Base-by-base conservation (phyloP, 1,140 invertebrate genomes). In the Eriosoma lanigerum region DNA sequence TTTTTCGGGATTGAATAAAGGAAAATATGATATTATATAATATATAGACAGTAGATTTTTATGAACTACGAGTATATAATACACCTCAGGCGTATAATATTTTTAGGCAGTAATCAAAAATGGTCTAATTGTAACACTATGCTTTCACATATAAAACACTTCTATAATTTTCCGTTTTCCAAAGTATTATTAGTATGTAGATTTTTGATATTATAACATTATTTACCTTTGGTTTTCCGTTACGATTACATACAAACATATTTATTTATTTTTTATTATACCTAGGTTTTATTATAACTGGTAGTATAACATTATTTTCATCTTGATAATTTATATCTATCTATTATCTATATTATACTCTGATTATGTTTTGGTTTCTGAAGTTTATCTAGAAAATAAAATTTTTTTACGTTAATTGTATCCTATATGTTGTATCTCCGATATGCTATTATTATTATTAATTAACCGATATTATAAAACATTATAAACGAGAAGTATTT, bases 1-100 rank as follows among this genome's bases (percentile, higher is more conserved):
- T 75, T 75, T 75, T 26, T 17, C 29, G 15, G 54, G n/a, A 75
- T 75, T 58, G 52, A 52, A 75, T 75, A 38, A 52, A 52, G 21
- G 26, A 52, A 15, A 46, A 29, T 26, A 48, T 50, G n/a, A 26
- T 52, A 26, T 26, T 50, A 50, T 24, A 66, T 48, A 1, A 13
- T 44, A 38, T 60, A 68, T 29, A 68, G 12, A 19, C n/a, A n/a
- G n/a, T n/a, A n/a, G n/a, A n/a, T n/a, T n/a, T n/a, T n/a, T 24
- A 17, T 29, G 1, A n/a, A 4, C 19, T 64, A 38, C 38, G 13
- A 24, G 38, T 46, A 24, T 48, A 72, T n/a, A 24, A 1, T n/a
- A 72, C 26, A 72, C 68, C 68, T 32, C 68, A 3, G 48, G 24
- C 68, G 19, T 48, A 15, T 12, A 48, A 46, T 24, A 48, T n/a